phyloP scores from a whole-genome alignment of 2,113 vertebrate species.

The Paramormyrops kingsleyae region DNA sequence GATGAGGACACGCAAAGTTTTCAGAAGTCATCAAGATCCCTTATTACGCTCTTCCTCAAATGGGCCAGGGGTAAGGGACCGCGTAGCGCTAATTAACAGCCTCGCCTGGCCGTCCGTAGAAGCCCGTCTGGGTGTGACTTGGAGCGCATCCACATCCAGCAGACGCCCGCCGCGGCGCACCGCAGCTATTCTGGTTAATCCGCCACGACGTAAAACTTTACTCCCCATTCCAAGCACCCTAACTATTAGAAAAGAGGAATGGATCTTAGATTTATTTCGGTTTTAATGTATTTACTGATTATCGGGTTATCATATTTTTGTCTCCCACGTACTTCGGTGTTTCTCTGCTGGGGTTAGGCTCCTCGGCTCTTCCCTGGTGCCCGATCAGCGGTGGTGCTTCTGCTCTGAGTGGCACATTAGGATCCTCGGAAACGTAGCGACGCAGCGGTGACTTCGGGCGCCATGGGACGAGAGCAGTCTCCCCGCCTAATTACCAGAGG shows the following conservation, averaged over 20 bases:
- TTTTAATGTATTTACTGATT: not conserved
- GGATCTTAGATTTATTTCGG: not conserved
- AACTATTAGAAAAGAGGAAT: not conserved
- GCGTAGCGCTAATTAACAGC: not conserved
- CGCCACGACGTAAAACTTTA: not conserved
- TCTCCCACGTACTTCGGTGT: not conserved
- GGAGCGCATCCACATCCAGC: not conserved
- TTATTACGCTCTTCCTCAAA: not conserved
- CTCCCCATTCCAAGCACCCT: not conserved
- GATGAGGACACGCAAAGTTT: not conserved
- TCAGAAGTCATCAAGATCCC: slow-evolving; percentile 9
- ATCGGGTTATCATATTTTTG: not conserved
- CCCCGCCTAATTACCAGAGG: not conserved
- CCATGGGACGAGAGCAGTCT: not conserved
- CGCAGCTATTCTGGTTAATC: not conserved
- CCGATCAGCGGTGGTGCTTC: not conserved
- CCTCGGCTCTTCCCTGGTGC: not conserved
- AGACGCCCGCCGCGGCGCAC: not conserved
- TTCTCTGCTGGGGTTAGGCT: not conserved
- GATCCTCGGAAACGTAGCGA: not conserved
- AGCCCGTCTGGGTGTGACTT: not conserved
- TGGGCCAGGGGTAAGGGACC: not conserved
- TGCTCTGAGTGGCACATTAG: not conserved
- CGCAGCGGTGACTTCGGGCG: not conserved
- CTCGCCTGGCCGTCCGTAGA: not conserved